A percentile compares a stretch with the other conserved stretches of the same genome.
Conservation (phyloP, 2,888 invertebrate species). For the Apamea monoglypha region DNA sequence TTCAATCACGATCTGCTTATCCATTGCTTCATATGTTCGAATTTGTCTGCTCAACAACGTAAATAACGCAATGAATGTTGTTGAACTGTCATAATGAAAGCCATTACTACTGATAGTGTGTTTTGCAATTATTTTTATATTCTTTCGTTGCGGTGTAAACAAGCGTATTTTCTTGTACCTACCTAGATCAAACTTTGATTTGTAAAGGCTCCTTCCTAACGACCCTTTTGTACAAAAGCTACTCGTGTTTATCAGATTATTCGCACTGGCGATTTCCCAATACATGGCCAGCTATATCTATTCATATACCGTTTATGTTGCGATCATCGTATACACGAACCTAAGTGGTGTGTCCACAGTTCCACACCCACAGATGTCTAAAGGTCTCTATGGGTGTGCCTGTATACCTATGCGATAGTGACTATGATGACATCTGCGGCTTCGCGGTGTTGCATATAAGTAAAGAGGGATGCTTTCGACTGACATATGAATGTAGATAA, state of each 20-base stretch:
- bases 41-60: neutral
- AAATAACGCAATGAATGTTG: neutral
- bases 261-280: slow-evolving; percentile 42
- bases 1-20: neutral
- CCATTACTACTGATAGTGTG: neutral
- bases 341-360: slow-evolving; percentile 11
- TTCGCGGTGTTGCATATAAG: slow-evolving; percentile 3
- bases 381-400: slow-evolving; percentile 1
- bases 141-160: slow-evolving; percentile 15
- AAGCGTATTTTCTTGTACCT: slow-evolving; percentile 29
- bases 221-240: slow-evolving; percentile 42
- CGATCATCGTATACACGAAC: slow-evolving; percentile 32
- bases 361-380: slow-evolving; percentile 7
- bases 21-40: neutral
- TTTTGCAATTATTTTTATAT: neutral
- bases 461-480: neutral
- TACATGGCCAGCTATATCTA: slow-evolving; percentile 11
- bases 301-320: slow-evolving; percentile 22
- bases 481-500: neutral
- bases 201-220: slow-evolving; percentile 35
- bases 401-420: neutral
- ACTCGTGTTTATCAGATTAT: slow-evolving; percentile 49
- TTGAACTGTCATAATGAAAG: neutral
- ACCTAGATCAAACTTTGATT: slow-evolving; percentile 54
- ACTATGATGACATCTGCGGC: slow-evolving; percentile 15